A percentile compares a stretch with the other conserved stretches of the same genome.
Evolutionary conservation across 2,797 vertebrate species (phyloP).

Genomic region (Aselliscus stoliczkanus): DNA sequence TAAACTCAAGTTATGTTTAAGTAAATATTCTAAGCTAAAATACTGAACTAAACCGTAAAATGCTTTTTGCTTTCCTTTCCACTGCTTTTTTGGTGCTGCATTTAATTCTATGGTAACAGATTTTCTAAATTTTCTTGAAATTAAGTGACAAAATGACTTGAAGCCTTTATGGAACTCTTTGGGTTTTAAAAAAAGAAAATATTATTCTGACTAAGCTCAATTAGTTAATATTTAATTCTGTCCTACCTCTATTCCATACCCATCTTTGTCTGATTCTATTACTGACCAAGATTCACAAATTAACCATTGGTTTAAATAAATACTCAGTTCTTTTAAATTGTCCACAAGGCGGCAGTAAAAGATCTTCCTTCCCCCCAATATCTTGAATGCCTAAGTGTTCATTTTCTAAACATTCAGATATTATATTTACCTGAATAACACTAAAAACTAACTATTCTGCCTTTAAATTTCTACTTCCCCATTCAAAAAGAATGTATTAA

Average conservation of each 20-base stretch:
- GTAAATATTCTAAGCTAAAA: constrained; percentile 57
- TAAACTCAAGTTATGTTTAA: constrained; percentile 62
- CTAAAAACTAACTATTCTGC: constrained; percentile 83
- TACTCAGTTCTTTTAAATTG: neutral
- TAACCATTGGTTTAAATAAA: constrained; percentile 51
- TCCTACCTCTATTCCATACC: neutral
- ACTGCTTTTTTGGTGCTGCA: constrained; percentile 30
- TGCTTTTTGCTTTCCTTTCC: constrained; percentile 49
- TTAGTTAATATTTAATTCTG: constrained; percentile 30
- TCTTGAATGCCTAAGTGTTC: constrained; percentile 41
- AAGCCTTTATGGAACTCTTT: neutral
- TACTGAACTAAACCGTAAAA: constrained; percentile 59
- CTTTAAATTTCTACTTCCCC: constrained; percentile 84
- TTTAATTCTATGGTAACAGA: constrained; percentile 59
- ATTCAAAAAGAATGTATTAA: constrained; percentile 80
- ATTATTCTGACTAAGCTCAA: neutral
- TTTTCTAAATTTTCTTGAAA: constrained; percentile 42
- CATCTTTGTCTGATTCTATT: constrained; percentile 24
- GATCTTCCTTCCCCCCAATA: constrained; percentile 79
- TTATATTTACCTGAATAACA: constrained; percentile 83
- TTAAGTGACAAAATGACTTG: neutral
- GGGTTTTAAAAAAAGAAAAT: neutral
- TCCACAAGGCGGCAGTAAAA: constrained; percentile 98
- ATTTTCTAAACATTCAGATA: constrained; percentile 73
- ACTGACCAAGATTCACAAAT: constrained; percentile 61